A percentile compares a stretch with the other conserved stretches of the same genome.
Conservation (phyloP, 2,888 invertebrate species). For the Volucella bombylans region DNA sequence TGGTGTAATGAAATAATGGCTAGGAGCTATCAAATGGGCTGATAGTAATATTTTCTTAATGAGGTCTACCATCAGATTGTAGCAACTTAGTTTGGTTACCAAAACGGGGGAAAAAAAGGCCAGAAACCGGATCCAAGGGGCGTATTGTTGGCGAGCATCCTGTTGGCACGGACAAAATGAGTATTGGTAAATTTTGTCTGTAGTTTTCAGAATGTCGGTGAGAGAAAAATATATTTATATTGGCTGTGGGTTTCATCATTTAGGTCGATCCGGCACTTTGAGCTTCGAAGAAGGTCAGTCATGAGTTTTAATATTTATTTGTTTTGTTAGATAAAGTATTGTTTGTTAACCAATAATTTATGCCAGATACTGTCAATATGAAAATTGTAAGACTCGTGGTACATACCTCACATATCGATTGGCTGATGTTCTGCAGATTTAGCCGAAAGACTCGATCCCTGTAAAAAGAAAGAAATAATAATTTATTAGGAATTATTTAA, state of each 20-base stretch:
- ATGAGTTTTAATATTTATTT: neutral
- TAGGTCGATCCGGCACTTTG: neutral
- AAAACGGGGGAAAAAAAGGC: neutral
- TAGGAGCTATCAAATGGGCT: conserved; percentile 60
- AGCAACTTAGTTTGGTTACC: neutral
- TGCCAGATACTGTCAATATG: no score
- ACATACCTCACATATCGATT: conserved; percentile 87
- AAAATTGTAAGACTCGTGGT: neutral
- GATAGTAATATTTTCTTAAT: conserved; percentile 67
- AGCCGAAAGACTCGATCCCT: conserved; percentile 87
- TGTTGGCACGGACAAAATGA: neutral
- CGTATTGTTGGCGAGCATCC: conserved; percentile 10
- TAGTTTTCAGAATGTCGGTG: no score
- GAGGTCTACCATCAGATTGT: conserved; percentile 57
- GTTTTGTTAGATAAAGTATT: neutral
- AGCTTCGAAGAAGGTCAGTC: neutral
- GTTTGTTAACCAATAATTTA: neutral
- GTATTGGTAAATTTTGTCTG: no score
- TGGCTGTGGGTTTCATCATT: no score
- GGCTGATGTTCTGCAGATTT: conserved; percentile 86
- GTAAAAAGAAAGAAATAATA: conserved; percentile 80
- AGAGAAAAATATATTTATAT: no score
- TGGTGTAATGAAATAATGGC: conserved; percentile 71
- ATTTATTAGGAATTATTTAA: neutral
- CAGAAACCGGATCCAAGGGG: neutral